Percentiles rank a stretch among this genome's conserved stretches.
Evolutionary conservation across 92 coral and sea anemone species (phyloP).

Genomic region (Palythoa grandis): DNA sequence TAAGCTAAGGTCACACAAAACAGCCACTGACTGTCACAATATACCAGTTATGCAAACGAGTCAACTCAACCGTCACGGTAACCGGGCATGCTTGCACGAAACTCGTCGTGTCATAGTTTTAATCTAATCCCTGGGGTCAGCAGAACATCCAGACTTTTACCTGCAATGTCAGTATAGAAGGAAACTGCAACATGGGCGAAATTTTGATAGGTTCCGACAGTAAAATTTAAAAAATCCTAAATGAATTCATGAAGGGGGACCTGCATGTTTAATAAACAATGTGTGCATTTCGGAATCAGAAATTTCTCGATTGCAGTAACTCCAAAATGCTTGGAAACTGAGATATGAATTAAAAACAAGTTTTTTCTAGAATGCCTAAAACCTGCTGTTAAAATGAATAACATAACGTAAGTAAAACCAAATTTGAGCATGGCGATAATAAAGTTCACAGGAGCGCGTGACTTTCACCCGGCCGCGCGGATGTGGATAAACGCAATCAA

Average conservation of each 20-base stretch:
- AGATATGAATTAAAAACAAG: too few species aligned
- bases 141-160: not conserved
- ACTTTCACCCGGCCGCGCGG: slow-evolving; percentile 28
- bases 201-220: slow-evolving; percentile 22
- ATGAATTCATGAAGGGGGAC: slow-evolving; percentile 10
- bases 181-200: slow-evolving; percentile 25
- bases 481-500: slow-evolving; percentile 21
- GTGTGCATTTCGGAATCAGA: not conserved
- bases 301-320: not conserved
- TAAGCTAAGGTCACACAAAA: slow-evolving; percentile 46
- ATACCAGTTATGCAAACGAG: not conserved
- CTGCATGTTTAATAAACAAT: slow-evolving; percentile 33
- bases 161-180: slow-evolving; percentile 4
- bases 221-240: slow-evolving; percentile 22
- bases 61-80: slow-evolving; percentile 20
- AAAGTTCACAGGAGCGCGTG: slow-evolving; percentile 40
- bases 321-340: not conserved
- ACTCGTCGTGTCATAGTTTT: not conserved
- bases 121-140: slow-evolving; percentile 1
- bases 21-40: not conserved
- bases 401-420: not conserved
- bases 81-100: slow-evolving; percentile 31
- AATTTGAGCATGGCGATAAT: not conserved
- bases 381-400: not conserved
- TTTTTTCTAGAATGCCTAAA: not conserved